Evolutionary conservation across 2,797 vertebrate species (phyloP).

Genomic region (Ctenopoma kingsleyae): DNA sequence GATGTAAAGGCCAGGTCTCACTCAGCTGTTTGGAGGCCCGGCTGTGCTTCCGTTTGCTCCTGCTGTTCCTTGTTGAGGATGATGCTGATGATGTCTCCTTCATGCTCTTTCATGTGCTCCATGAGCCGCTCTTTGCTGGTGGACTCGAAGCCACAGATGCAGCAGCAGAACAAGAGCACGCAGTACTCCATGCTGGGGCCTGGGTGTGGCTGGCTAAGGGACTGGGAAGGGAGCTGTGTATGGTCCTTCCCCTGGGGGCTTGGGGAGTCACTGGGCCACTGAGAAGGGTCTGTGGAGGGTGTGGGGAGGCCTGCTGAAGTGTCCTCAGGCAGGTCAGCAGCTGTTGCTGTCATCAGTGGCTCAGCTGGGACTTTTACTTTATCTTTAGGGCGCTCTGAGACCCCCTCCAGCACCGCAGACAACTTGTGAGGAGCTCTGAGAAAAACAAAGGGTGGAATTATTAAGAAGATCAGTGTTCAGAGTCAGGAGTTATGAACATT

Average conservation of each 20-base stretch:
- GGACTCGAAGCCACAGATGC: conserved; percentile 98
- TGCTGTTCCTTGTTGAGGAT: conserved; percentile 96
- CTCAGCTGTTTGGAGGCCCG: conserved; percentile 70
- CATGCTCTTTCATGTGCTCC: conserved; percentile 91
- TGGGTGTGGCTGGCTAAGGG: conserved; percentile 69
- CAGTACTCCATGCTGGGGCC: conserved; percentile 89
- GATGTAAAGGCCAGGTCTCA: conserved; percentile 56
- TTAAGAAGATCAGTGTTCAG: not conserved
- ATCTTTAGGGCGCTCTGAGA: conserved; percentile 62
- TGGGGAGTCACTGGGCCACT: conserved; percentile 19
- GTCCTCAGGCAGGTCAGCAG: conserved; percentile 5
- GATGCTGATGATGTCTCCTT: conserved; percentile 97
- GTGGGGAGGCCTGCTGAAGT: conserved; percentile 1
- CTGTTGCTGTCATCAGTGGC: not conserved
- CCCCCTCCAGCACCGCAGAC: conserved; percentile 51
- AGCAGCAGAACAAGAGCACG: conserved; percentile 96
- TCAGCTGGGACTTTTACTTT: conserved; percentile 28
- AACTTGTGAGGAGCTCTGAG: conserved; percentile 72
- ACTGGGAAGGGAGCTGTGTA: conserved; percentile 52
- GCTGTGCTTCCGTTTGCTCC: conserved; percentile 67
- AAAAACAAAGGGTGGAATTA: not conserved
- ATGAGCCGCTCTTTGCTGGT: conserved; percentile 95
- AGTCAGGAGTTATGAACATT: not conserved
- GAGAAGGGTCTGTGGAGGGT: conserved; percentile 39
- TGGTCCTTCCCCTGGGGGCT: conserved; percentile 62